Evolutionary conservation across 2,888 invertebrate species (phyloP), one percentile per base, ranked within the genome.

Genomic region (Incurvaria masculella): DNA sequence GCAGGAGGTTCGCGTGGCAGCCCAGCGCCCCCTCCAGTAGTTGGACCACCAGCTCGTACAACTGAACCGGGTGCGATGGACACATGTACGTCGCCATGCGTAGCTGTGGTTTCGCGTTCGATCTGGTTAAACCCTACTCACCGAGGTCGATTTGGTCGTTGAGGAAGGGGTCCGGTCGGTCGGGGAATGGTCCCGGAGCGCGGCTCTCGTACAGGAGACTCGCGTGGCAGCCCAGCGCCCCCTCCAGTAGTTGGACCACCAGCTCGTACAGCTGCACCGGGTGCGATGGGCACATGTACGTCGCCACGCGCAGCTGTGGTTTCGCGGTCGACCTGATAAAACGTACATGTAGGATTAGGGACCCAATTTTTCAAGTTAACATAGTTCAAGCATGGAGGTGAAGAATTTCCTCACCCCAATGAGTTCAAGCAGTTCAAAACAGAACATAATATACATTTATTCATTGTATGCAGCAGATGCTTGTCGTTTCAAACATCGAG

Each of bases 261-360:
- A 76, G 63, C 60, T 84, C 82, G 61, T 81, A 85, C 42, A 83
- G 61, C 57, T 82, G 81, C 39, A 85, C 78, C 5, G 84, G 84
- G 53, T 83, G 76, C 42, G 81, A 79, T 14, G 85, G 85, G 54
- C 81, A 81, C 76, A 86, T 78, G 59, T 83, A 85, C 1, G 84
- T 84, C 52, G 81, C 72, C 42, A 83, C 59, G 11, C 83, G 75
- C 48, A 85, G 61, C 54, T 75, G 72, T 49, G 58, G 55, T 54
- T 66, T 70, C 47, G 56, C 59, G 54, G 57, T 55, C 33, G 71
- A 62, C 76, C 75, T 76, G 56, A 58, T 66, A 46, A 48, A 45
- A 43, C 21, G 50, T 19, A 19, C n/a, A n/a, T n/a, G n/a, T n/a
- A n/a, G n/a, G n/a, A n/a, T n/a, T n/a, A n/a, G n/a, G n/a, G n/a